These are phyloP conservation scores for Sminthopsis crassicaudata DNA, from an alignment of 2,113 vertebrate genomes.

Conservation along the genomic window DNA sequence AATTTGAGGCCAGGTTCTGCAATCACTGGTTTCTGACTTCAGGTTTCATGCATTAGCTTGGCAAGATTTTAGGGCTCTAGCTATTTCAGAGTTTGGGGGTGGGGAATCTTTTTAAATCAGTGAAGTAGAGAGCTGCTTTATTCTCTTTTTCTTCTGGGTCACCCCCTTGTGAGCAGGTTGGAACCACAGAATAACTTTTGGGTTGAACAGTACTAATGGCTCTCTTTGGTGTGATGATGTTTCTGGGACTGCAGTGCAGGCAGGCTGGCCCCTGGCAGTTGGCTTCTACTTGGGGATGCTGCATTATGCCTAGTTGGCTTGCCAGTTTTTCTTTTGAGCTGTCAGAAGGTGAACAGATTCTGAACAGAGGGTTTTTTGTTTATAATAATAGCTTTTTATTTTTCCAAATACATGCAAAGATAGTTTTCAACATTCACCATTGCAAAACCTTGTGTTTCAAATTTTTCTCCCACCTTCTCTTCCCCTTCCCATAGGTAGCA, in stretches of 20 bases:
- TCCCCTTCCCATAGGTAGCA: too few relatives aligned
- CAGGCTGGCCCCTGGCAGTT: constrained; percentile 48
- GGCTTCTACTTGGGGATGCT: background rate
- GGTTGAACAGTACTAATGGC: constrained; percentile 8
- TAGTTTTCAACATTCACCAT: too few relatives aligned
- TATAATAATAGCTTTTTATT: too few relatives aligned
- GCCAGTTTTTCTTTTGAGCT: constrained; percentile 40
- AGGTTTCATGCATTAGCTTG: constrained; percentile 70
- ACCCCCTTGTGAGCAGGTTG: background rate
- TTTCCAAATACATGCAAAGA: too few relatives aligned
- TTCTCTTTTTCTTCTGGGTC: constrained; percentile 36
- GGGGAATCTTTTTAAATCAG: constrained; percentile 71
- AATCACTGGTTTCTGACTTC: constrained; percentile 68
- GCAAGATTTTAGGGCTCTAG: constrained; percentile 52
- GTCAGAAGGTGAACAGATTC: background rate
- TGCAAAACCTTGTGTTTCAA: too few relatives aligned
- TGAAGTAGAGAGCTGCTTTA: constrained; percentile 58
- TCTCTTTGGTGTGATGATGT: constrained; percentile 37
- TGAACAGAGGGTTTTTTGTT: too few relatives aligned
- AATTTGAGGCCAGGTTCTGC: constrained; percentile 61
- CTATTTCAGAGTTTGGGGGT: constrained; percentile 60
- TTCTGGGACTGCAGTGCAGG: constrained; percentile 11
- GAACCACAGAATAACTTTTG: constrained; percentile 40
- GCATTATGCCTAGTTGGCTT: constrained; percentile 24
- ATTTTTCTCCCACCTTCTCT: too few relatives aligned